Base-by-base conservation (phyloP, 2,888 invertebrate species). In the Amiota mariae region DNA sequence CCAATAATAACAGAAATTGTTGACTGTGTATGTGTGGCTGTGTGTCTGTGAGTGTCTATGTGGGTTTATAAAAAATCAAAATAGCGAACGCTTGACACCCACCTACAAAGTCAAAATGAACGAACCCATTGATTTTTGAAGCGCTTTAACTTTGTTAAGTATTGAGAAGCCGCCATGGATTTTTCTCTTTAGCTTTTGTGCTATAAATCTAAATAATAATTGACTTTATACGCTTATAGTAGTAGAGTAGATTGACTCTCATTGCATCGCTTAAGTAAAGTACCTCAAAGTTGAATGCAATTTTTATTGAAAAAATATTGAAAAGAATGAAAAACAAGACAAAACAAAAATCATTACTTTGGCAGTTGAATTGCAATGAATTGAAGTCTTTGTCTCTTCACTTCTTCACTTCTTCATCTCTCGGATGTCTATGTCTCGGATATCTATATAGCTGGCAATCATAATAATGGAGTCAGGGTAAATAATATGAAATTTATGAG, bases 151-250 rank as follows among this genome's bases (percentile, higher is more conserved):
- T 15, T 18, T 59, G 15, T 20, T 20, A 20, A 59, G 20, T 20
- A 20, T 20, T 59, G n/a, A 59, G 59, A 59, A 10, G 15, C 20
- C 66, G 20, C 9, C 10, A 46, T 48, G 36, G 66, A 59, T 11
- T 59, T 10, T 59, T n/a, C 59, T 18, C 63, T 36, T 36, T 36
- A 46, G 63, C 48, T 66, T 66, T 66, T 66, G 48, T 66, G 66
- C 48, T 66, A 66, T 66, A 66, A 66, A 66, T 66, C 66, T 66
- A 66, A 66, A 66, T 66, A 66, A 66, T 66, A 66, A 66, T 66
- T 66, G 48, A 66, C 66, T 66, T 10, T 59, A 24, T 59, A 20
- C 59, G 20, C 24, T 59, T 59, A 20, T 20, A 20, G 59, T 59
- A 59, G 18, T n/a, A n/a, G n/a, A 57, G 57, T 57, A 24, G 6